Evolutionary conservation across 2,113 vertebrate genomes (phyloP), one percentile per base, ranked within the genome.

Genomic region (Colinus virginianus): DNA sequence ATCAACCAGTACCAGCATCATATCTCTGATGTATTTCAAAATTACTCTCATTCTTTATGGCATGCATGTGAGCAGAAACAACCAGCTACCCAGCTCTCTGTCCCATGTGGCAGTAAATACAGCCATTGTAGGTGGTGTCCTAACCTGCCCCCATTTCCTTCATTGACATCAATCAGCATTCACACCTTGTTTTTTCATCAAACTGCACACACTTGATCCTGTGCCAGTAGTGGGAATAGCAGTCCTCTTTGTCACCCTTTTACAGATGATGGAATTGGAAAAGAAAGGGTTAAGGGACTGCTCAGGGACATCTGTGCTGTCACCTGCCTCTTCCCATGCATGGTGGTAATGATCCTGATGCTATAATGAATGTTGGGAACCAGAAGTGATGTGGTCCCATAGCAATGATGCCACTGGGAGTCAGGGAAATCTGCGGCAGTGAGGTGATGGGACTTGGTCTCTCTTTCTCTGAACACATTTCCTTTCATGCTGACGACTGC

Each of bases 171-270:
- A 64, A 40, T 36, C 84, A 77, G 71, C 45, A 40, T 74, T 94
- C 78, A 77, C 70, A 93, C 87, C 59, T 79, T 66, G 49, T 46
- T 63, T 74, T 92, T 81, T 92, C 78, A 46, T 76, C 80, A 76
- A 9, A 56, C 7, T 72, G 49, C 55, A 63, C 51, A 42, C 0
- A 0, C 79, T 82, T 82, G 59, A 69, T 77, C 80, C 59, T 67
- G 67, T 1, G 0, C 55, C 59, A 79, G 0, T 2, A 1, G 0
- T 26, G 49, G 25, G 45, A 9, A 55, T 87, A 55, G 78, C 64
- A 85, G 72, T 51, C 79, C 46, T 83, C 67, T 84, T 78, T 78
- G 43, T 76, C 86, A 82, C 58, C 18, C 7, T 69, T 84, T 87
- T 42, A 53, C 13, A 58, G 36, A 13, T 14, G 58, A 72, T 69